Evolutionary conservation across 2,797 vertebrate genomes (phyloP), one percentile per base, ranked within the genome.

Genomic region (Podarcis siculus): DNA sequence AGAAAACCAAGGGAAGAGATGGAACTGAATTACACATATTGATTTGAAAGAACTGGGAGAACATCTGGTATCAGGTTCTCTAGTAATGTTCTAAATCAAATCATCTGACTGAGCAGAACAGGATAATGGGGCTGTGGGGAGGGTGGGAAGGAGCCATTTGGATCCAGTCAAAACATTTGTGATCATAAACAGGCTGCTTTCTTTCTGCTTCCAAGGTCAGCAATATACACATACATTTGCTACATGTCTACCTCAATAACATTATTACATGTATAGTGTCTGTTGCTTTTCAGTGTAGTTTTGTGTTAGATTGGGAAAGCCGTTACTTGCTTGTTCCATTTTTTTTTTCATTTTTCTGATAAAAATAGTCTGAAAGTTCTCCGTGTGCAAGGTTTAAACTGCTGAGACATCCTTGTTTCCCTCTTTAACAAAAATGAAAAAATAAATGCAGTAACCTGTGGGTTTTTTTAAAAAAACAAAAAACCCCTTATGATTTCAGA

Each of bases 261-360:
- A 55, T 55, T 55, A 55, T 55, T 55, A 55, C 49, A 13, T 49
- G 13, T 30, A 49, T 19, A 55, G 30, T 79, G 49, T 15, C 10
- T 17, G 19, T 30, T 79, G 45, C 45, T 78, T 78, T 78, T 55
- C 23, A 79, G 45, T 2, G 7, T 64, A 1, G 61, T 64, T 64
- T 64, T 91, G 69, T 58, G 86, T 92, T 5, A 84, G 80, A 61
- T 66, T 82, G 39, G 67, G 37, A 83, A 64, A 58, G 25, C 3
- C 6, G n/a, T 58, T 83, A 66, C 39, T 76, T 5, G 3, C 49
- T 35, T 84, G 55, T 61, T 69, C 30, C 39, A 88, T n/a, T n/a
- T n/a, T n/a, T n/a, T n/a, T 92, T 91, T 64, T 89, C 81, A 32
- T 94, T 90, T 91, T 64, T 86, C 73, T 85, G 58, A 90, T 35